phyloP scores from a whole-genome alignment of 2,888 invertebrate species.

The Holacanthella duospinosa region DNA sequence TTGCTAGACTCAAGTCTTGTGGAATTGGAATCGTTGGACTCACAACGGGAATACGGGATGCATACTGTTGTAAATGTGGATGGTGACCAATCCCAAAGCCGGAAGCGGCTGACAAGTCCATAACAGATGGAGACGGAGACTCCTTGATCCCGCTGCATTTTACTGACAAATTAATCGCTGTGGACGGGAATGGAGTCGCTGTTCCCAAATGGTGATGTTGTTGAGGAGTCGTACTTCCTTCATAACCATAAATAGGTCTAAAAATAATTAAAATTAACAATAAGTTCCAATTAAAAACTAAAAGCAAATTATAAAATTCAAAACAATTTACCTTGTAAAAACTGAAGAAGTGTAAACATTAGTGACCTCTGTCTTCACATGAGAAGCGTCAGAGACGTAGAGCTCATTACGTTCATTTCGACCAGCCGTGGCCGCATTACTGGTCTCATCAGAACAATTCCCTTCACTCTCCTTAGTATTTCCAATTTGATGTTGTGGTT shows the following conservation, averaged over 20 bases:
- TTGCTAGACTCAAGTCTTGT: constrained; percentile 23
- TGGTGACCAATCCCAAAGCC: constrained; percentile 20
- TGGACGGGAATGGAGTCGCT: constrained; percentile 49
- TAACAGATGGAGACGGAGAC: constrained; percentile 28
- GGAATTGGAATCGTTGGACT: constrained; percentile 26
- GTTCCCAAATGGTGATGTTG: constrained; percentile 44
- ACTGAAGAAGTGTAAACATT: constrained; percentile 12
- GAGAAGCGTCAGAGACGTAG: constrained; percentile 16
- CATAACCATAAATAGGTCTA: constrained; percentile 74
- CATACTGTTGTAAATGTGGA: constrained; percentile 18
- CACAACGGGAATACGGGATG: constrained; percentile 14
- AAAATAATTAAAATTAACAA: background rate
- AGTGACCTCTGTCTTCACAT: background rate
- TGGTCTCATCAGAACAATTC: constrained; percentile 8
- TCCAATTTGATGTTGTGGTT: constrained; percentile 16
- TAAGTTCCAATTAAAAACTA: background rate
- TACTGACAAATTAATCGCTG: constrained; percentile 68
- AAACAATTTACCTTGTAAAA: constrained; percentile 20
- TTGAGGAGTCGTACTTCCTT: constrained; percentile 57
- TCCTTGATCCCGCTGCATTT: constrained; percentile 43
- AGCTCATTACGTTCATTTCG: constrained; percentile 23
- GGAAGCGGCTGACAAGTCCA: constrained; percentile 28
- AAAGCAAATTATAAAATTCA: background rate
- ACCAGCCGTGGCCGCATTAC: constrained; percentile 11
- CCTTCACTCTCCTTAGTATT: constrained; percentile 10